Evolutionary conservation across 2,888 invertebrate species (phyloP).

Genomic region (Callimorpha dominula): DNA sequence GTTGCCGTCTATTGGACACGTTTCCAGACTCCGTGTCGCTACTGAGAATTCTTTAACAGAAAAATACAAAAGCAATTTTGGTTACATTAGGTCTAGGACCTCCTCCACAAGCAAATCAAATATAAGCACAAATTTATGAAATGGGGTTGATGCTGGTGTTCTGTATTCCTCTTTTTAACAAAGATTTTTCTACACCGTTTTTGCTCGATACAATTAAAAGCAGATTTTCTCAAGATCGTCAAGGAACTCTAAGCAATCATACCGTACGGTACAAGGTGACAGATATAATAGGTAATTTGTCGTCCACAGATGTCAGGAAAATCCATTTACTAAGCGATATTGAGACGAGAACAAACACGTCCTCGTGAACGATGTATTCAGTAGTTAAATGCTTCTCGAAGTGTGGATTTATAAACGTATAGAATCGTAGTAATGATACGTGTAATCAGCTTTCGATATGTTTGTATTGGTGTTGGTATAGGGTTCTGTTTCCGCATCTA

Average conservation of each 20-base stretch:
- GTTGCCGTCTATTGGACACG: no score
- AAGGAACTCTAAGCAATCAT: constrained; percentile 38
- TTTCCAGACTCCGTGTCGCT: no score
- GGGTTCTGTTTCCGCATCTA: no score
- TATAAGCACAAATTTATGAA: no score
- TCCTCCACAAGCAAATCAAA: no score
- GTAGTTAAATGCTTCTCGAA: constrained; percentile 30
- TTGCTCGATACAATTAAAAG: neutral
- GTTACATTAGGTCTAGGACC: no score
- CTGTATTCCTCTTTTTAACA: no score
- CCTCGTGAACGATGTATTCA: constrained; percentile 41
- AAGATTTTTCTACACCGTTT: neutral
- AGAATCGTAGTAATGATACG: constrained; percentile 23
- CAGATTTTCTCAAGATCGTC: neutral
- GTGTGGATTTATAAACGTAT: constrained; percentile 13
- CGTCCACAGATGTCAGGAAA: constrained; percentile 58
- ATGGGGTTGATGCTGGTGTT: no score
- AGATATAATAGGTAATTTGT: constrained; percentile 72
- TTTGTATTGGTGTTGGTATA: no score
- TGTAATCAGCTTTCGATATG: neutral
- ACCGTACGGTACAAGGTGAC: constrained; percentile 54
- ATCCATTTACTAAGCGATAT: constrained; percentile 50
- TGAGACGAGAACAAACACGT: constrained; percentile 54
- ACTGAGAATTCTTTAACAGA: no score
- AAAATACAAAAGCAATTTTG: no score